Evolutionary conservation across 1,140 invertebrate genomes (phyloP).

Genomic region (Pachypsylla venusta): DNA sequence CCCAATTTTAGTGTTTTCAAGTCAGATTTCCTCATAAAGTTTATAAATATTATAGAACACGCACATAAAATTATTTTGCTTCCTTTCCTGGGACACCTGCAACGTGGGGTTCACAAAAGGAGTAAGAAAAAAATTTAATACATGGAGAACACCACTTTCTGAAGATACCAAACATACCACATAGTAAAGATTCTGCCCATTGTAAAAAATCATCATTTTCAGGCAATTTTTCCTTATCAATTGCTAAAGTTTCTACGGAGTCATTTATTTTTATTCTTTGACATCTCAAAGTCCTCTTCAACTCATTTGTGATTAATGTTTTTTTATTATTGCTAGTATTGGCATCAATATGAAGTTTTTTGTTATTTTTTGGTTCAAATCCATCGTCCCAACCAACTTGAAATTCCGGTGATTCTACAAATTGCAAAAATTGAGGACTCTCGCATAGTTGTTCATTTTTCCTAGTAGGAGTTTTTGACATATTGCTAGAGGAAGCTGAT

Average conservation of each 20-base stretch:
- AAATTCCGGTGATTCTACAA: background rate
- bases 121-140: too few species aligned
- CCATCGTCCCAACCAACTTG: slow-evolving; percentile 5
- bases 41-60: too few species aligned
- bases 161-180: too few species aligned
- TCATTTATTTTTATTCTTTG: background rate
- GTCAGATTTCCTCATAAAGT: too few species aligned
- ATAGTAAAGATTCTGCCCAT: slow-evolving; percentile 2
- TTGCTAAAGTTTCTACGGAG: background rate
- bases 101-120: too few species aligned
- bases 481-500: too few species aligned
- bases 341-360: too few species aligned
- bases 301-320: background rate
- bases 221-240: background rate
- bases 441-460: background rate
- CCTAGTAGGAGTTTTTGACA: background rate
- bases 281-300: background rate
- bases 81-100: too few species aligned
- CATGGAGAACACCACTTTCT: too few species aligned
- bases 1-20: too few species aligned
- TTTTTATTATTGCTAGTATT: background rate
- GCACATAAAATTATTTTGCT: too few species aligned
- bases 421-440: background rate
- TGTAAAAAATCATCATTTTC: slow-evolving; percentile 3
- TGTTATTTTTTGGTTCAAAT: background rate